Conservation (phyloP, 2,797 vertebrate species). For the Dallia pectoralis region DNA sequence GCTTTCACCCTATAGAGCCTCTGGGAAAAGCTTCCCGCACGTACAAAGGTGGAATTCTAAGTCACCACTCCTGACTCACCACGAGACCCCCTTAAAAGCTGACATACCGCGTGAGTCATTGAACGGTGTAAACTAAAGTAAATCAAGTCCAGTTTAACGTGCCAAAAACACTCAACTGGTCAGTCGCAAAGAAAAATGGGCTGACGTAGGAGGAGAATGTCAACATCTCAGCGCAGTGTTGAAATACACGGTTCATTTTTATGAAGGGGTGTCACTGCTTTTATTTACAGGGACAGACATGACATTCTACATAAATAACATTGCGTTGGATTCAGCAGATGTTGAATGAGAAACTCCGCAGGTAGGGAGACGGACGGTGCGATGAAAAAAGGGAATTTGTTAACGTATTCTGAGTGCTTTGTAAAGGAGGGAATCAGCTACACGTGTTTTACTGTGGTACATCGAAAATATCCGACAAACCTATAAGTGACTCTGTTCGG, state of each 20-base stretch:
- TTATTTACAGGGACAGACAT: conserved; percentile 68
- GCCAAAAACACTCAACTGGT: conserved; percentile 32
- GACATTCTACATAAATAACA: conserved; percentile 55
- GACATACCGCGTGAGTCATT: conserved; percentile 40
- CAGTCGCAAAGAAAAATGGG: conserved; percentile 26
- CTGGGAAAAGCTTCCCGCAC: conserved; percentile 8
- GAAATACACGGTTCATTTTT: conserved; percentile 60
- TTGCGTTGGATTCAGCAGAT: conserved; percentile 48
- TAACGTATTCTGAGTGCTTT: conserved; percentile 35
- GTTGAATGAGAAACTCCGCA: conserved; percentile 43
- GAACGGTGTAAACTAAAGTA: conserved; percentile 35
- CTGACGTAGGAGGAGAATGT: conserved; percentile 36
- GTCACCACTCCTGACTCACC: conserved; percentile 27
- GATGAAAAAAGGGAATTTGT: conserved; percentile 69
- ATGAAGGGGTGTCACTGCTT: conserved; percentile 60
- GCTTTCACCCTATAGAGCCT: conserved; percentile 15
- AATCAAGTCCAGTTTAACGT: conserved; percentile 50
- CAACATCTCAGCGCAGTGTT: conserved; percentile 49
- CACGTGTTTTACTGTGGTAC: neutral
- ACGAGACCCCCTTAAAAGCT: neutral
- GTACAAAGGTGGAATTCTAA: conserved; percentile 30
- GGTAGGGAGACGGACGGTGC: conserved; percentile 44
- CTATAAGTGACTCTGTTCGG: too few species aligned
- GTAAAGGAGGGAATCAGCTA: conserved; percentile 12
- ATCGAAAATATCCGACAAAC: too few species aligned